A percentile compares a stretch with the other conserved stretches of the same genome.
Conservation (phyloP, 2,888 invertebrate species). For the Carabus problematicus region DNA sequence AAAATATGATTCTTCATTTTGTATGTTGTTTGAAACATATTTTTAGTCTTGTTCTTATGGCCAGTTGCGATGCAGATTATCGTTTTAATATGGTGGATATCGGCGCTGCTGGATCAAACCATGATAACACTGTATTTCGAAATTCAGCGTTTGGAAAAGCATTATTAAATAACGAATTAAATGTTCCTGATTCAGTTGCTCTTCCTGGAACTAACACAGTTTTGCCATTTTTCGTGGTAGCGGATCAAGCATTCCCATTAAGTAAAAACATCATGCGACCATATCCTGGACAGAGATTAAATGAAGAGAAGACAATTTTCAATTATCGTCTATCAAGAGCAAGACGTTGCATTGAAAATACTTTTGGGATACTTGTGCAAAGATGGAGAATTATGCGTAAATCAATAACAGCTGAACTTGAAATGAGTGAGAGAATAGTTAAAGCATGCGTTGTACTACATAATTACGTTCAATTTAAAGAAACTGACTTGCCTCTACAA, state of each 20-base stretch:
- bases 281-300: slow-evolving; percentile 15
- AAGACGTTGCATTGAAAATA: too few relatives aligned
- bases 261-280: slow-evolving; percentile 15
- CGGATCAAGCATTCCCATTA: slow-evolving; percentile 12
- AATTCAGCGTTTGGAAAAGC: slow-evolving; percentile 6
- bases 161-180: slow-evolving; percentile 11
- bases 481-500: slow-evolving; percentile 24
- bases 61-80: slow-evolving; percentile 5
- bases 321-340: background rate
- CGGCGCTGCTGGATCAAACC: slow-evolving; percentile 9
- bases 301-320: slow-evolving; percentile 16
- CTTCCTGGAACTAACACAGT: slow-evolving; percentile 7
- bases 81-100: background rate
- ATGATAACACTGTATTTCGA: slow-evolving; percentile 9
- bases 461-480: background rate
- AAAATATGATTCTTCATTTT: background rate
- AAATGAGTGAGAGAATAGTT: too few relatives aligned
- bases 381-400: too few relatives aligned
- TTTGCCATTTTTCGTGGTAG: slow-evolving; percentile 7
- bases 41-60: slow-evolving; percentile 7
- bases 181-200: slow-evolving; percentile 8
- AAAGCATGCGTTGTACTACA: too few relatives aligned
- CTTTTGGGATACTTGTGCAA: too few relatives aligned
- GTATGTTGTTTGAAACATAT: background rate
- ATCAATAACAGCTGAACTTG: too few relatives aligned